phyloP scores from a whole-genome alignment of 2,113 vertebrate genomes.

The Labeo rohita region DNA sequence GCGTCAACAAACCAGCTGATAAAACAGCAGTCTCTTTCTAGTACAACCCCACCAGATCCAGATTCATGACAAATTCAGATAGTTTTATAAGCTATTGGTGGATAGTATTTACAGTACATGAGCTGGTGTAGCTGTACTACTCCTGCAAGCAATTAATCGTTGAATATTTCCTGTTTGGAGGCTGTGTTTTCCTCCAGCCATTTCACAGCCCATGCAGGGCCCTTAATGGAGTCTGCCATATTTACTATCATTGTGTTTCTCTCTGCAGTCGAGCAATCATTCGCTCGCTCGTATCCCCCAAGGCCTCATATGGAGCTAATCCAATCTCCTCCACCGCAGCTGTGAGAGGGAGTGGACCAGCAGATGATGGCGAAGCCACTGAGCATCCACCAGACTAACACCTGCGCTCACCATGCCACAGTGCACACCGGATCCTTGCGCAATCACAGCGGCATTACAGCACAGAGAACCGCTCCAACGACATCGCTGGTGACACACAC shows the following conservation, averaged over 20 bases:
- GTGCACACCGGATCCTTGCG: not conserved
- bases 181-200: constrained; percentile 31
- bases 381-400: constrained; percentile 47
- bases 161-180: constrained; percentile 40
- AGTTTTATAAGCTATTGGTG: not conserved
- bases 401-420: constrained; percentile 46
- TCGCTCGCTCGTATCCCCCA: constrained; percentile 10
- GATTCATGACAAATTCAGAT: not conserved
- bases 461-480: constrained; percentile 20
- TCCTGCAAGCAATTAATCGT: constrained; percentile 43
- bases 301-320: constrained; percentile 44
- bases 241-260: constrained; percentile 51
- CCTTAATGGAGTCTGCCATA: constrained; percentile 48
- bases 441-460: constrained; percentile 40
- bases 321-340: constrained; percentile 52
- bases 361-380: constrained; percentile 44
- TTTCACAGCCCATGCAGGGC: constrained; percentile 22
- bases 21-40: not conserved
- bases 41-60: not conserved
- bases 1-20: constrained; percentile 34
- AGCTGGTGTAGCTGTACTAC: constrained; percentile 36
- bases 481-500: constrained; percentile 10
- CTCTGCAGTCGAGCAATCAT: constrained; percentile 42
- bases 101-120: not conserved
- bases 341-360: constrained; percentile 41